These are phyloP conservation scores for Drosophila pseudoananassae DNA, from an alignment of 1,140 invertebrate species.

Conservation along the genomic window DNA sequence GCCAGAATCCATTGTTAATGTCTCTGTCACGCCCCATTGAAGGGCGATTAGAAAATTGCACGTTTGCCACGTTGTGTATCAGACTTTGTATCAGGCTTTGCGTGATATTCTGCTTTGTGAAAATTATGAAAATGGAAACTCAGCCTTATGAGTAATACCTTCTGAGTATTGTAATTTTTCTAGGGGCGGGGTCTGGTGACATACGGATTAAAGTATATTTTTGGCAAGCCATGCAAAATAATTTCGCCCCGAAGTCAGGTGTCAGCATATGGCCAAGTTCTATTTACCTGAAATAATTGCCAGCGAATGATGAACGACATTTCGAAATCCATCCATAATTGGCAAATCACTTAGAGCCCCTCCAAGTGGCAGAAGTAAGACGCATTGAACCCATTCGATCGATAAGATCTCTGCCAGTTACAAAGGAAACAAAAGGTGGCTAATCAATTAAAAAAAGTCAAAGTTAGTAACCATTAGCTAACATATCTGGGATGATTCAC, in stretches of 20 bases:
- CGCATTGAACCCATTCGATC: conserved; percentile 15
- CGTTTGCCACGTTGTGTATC: conserved; percentile 13
- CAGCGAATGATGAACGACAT: conserved; percentile 44
- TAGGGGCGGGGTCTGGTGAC: conserved; percentile 22
- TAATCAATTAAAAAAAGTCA: conserved; percentile 37
- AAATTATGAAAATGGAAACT: conserved; percentile 38
- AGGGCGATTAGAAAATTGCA: conserved; percentile 53
- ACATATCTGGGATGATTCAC: conserved; percentile 40
- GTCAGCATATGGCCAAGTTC: conserved; percentile 18
- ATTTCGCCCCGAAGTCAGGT: conserved; percentile 24
- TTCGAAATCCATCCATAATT: conserved; percentile 37
- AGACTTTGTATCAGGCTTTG: conserved; percentile 27
- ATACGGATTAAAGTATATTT: conserved; percentile 36
- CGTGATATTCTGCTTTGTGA: conserved; percentile 35
- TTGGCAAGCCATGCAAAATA: not conserved
- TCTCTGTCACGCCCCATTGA: conserved; percentile 59
- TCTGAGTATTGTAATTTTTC: conserved; percentile 42
- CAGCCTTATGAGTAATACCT: conserved; percentile 43
- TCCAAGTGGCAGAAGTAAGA: conserved; percentile 49
- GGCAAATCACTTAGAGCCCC: conserved; percentile 35
- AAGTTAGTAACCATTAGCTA: conserved; percentile 41
- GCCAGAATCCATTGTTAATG: conserved; percentile 47
- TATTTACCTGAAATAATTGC: conserved; percentile 25
- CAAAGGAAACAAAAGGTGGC: conserved; percentile 18
- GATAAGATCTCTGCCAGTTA: conserved; percentile 43